A percentile compares a stretch with the other conserved stretches of the same genome.
Evolutionary conservation across 2,888 invertebrate genomes (phyloP).

Genomic region (Phanerotoma sp.): DNA sequence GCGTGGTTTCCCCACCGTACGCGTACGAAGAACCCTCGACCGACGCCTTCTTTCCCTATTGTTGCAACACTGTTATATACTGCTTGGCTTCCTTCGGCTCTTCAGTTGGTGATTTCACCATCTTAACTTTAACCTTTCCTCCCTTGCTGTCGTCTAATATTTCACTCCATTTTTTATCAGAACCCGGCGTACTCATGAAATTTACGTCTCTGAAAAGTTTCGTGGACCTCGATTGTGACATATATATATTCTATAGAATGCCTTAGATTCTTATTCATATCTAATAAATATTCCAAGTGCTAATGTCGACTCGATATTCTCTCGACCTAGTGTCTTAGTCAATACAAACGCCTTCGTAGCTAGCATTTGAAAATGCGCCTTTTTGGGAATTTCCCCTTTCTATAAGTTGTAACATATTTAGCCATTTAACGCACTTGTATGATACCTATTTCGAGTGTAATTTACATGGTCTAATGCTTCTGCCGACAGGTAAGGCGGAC

Average conservation of each 20-base stretch:
- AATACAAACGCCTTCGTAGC: slow-evolving; percentile 2
- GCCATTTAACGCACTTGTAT: slow-evolving; percentile 3
- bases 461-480: slow-evolving; percentile 39
- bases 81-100: too few relatives aligned
- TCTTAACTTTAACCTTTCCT: not conserved
- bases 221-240: slow-evolving; percentile 8
- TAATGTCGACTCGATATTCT: not conserved
- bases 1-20: slow-evolving; percentile 18
- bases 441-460: slow-evolving; percentile 37
- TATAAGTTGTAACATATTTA: not conserved
- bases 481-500: slow-evolving; percentile 26
- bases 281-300: not conserved
- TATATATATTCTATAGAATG: slow-evolving; percentile 24
- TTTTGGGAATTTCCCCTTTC: not conserved
- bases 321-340: not conserved
- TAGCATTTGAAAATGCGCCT: not conserved
- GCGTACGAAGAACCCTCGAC: slow-evolving; percentile 20
- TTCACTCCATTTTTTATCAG: not conserved
- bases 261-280: slow-evolving; percentile 15
- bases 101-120: not conserved
- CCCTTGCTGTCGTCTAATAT: not conserved
- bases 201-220: slow-evolving; percentile 21
- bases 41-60: slow-evolving; percentile 6
- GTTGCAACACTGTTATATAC: too few relatives aligned
- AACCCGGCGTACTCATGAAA: slow-evolving; percentile 6